A percentile compares a stretch with the other conserved stretches of the same genome.
phyloP scores from a whole-genome alignment of 2,888 invertebrate genomes.

The Cephus pygmeus region DNA sequence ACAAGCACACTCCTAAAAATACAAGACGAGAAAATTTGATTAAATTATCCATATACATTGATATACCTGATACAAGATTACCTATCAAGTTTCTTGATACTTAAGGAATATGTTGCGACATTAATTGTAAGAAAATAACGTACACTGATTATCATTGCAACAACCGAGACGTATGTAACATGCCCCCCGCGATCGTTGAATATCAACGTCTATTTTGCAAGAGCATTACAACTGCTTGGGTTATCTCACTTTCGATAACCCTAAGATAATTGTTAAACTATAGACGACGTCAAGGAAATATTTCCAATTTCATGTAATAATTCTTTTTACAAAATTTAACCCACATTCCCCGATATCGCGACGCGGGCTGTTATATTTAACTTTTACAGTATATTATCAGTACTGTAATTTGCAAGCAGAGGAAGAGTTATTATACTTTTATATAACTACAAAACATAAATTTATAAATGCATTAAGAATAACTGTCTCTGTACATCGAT shows the following conservation, averaged over 20 bases:
- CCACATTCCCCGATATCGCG: neutral
- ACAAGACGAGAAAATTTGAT: neutral
- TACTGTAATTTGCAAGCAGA: neutral
- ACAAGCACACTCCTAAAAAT: neutral
- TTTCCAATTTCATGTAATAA: neutral
- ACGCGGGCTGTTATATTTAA: neutral
- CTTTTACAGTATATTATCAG: neutral
- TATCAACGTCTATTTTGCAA: slow-evolving; percentile 8
- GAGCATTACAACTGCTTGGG: neutral
- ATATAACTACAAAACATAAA: neutral
- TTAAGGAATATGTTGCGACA: neutral
- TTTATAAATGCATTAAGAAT: neutral
- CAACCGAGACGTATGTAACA: neutral
- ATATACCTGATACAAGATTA: neutral
- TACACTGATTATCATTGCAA: neutral
- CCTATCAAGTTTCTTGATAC: neutral
- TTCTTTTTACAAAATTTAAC: neutral
- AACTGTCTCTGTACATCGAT: neutral
- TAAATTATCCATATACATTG: neutral
- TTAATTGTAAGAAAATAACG: neutral
- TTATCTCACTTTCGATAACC: slow-evolving; percentile 16
- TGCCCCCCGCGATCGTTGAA: neutral
- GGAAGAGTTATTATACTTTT: neutral
- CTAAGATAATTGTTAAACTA: slow-evolving; percentile 12
- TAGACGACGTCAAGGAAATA: neutral